Base-by-base conservation (phyloP, 2,113 vertebrate genomes). In the Taxidea taxus region DNA sequence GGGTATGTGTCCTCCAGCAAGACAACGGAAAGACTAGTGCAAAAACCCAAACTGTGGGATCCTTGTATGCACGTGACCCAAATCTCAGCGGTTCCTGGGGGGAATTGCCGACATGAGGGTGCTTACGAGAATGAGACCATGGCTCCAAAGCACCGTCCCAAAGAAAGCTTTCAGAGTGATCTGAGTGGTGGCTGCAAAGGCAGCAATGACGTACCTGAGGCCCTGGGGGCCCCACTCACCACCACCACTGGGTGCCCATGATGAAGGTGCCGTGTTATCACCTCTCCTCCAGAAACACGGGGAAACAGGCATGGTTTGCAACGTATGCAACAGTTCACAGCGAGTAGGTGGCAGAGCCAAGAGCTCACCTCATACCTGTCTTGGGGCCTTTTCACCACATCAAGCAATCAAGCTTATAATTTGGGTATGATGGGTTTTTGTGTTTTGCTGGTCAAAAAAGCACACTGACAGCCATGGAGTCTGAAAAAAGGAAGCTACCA, bases 111-210 rank as follows among this genome's bases (percentile, higher is more conserved):
- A 70, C 1, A 39, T 0, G 25, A 15, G 11, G n/a, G 10, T 29
- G 3, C 0, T 5, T 18, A n/a, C 39, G 42, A 70, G 75, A 21
- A 37, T 2, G 10, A 6, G 15, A 4, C 0, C 13, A 27, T 20
- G 54, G 54, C 31, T 34, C 25, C 1, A 1, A 18, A 23, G 87
- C 13, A 0, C 1, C 25, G 51, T 1, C 80, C 37, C 11, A 1
- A 13, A 31, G 96, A 13, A 0, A 3, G 0, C 25, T 7, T 20
- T 8, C 12, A 1, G 0, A 4, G 29, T 0, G 20, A 2, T 0
- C 6, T 18, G 29, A n/a, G 58, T 44, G 21, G 54, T 0, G 8
- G 12, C 4, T 1, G 21, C 7, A 7, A 0, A 11, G 0, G 20
- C 10, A 18, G 47, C 81, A 27, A 0, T 0, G 14, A 51, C 0